Evolutionary conservation across 2,888 invertebrate species (phyloP).

Genomic region (Hybos culiciformis): DNA sequence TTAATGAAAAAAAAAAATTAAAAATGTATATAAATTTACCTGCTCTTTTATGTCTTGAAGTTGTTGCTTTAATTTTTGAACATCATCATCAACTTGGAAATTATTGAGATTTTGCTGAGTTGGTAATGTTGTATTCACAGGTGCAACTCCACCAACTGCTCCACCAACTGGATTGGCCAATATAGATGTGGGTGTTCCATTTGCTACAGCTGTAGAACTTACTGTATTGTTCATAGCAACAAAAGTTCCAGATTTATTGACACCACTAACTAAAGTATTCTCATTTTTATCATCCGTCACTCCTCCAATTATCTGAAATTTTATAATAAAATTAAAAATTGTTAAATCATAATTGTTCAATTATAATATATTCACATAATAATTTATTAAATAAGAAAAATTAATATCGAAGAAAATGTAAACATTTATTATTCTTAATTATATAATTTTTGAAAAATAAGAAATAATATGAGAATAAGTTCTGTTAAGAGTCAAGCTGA

Average conservation of each 20-base stretch:
- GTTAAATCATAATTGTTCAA: too few species aligned
- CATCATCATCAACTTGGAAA: slow-evolving; percentile 62
- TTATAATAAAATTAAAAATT: neutral
- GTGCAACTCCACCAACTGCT: too few species aligned
- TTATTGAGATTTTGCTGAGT: slow-evolving; percentile 41
- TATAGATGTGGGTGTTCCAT: too few species aligned
- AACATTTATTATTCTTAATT: too few species aligned
- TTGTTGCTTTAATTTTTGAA: slow-evolving; percentile 85
- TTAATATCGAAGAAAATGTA: too few species aligned
- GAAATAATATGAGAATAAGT: too few species aligned
- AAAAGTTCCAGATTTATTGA: slow-evolving; percentile 30
- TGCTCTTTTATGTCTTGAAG: slow-evolving; percentile 95
- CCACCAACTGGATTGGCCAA: too few species aligned
- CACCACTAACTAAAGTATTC: slow-evolving; percentile 20
- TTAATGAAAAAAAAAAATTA: slow-evolving; percentile 4
- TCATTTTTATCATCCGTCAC: slow-evolving; percentile 21
- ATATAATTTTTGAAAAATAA: too few species aligned
- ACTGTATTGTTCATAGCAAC: slow-evolving; percentile 35
- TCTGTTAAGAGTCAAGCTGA: too few species aligned
- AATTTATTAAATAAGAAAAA: too few species aligned
- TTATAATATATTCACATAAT: too few species aligned
- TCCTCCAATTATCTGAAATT: slow-evolving; percentile 6
- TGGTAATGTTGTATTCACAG: slow-evolving; percentile 14
- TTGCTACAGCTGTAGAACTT: slow-evolving; percentile 23
- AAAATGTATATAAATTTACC: slow-evolving; percentile 38